Evolutionary conservation across 2,797 vertebrate genomes (phyloP).

Genomic region (Brotula barbata): DNA sequence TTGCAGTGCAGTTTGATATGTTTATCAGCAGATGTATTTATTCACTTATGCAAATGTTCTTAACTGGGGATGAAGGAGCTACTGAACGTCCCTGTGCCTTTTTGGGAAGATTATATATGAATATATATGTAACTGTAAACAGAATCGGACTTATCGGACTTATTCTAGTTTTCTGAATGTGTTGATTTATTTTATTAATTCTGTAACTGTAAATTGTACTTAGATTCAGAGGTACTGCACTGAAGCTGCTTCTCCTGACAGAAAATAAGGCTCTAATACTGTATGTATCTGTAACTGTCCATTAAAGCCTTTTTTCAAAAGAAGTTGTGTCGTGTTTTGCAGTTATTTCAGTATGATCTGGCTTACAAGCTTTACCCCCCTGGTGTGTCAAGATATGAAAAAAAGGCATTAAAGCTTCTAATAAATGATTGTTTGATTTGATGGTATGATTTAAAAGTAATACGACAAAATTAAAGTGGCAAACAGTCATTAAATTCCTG

Average conservation of each 20-base stretch:
- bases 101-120: constrained; percentile 59
- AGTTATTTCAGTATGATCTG: too few species aligned
- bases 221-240: constrained; percentile 53
- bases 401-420: too few species aligned
- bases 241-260: constrained; percentile 50
- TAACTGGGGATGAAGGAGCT: constrained; percentile 45
- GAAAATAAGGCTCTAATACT: constrained; percentile 39
- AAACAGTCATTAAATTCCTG: too few species aligned
- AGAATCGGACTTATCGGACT: constrained; percentile 41
- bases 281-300: constrained; percentile 56
- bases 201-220: constrained; percentile 41
- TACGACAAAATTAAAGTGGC: too few species aligned
- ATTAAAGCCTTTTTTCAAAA: constrained; percentile 65
- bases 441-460: too few species aligned
- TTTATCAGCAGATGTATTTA: constrained; percentile 77
- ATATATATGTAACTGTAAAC: constrained; percentile 35
- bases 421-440: too few species aligned
- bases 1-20: constrained; percentile 62
- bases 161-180: constrained; percentile 49
- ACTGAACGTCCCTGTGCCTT: constrained; percentile 71
- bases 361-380: neutral
- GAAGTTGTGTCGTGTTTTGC: constrained; percentile 12
- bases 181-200: constrained; percentile 31
- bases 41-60: constrained; percentile 76
- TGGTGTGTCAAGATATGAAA: too few species aligned